phyloP scores from a whole-genome alignment of 2,888 invertebrate species.

The Xestia sexstrigata region DNA sequence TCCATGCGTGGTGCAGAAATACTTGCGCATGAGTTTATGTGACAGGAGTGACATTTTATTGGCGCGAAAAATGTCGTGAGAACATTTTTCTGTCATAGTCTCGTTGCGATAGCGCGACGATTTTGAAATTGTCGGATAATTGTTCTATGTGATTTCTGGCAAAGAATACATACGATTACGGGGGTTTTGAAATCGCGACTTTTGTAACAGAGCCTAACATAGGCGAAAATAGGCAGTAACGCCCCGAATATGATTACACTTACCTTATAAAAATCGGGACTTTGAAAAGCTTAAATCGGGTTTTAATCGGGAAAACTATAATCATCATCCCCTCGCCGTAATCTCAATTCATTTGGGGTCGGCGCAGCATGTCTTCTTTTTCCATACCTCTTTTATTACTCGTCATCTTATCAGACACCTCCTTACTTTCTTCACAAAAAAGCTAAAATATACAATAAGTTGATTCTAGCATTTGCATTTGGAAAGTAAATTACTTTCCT shows the following conservation, averaged over 20 bases:
- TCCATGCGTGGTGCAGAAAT: constrained; percentile 58
- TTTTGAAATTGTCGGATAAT: constrained; percentile 47
- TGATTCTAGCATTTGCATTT: too few relatives aligned
- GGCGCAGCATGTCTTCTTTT: too few relatives aligned
- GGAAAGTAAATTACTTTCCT: background rate
- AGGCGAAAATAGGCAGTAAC: background rate
- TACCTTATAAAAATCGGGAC: background rate
- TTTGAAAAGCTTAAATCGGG: background rate
- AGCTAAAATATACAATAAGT: background rate
- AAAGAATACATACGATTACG: background rate
- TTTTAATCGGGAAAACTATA: too few relatives aligned
- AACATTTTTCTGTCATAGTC: constrained; percentile 48
- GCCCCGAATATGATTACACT: background rate
- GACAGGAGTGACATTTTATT: constrained; percentile 59
- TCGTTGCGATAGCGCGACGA: constrained; percentile 22
- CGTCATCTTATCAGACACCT: too few relatives aligned
- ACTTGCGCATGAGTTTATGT: constrained; percentile 42
- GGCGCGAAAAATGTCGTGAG: constrained; percentile 59
- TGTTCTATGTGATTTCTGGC: constrained; percentile 34
- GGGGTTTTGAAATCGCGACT: constrained; percentile 18
- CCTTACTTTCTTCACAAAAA: background rate
- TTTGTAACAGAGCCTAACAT: background rate
- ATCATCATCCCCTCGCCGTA: too few relatives aligned
- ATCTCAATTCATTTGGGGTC: too few relatives aligned
- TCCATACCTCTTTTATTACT: too few relatives aligned